phyloP scores from a whole-genome alignment of 1,140 invertebrate species.

The Drosophila takahashii region DNA sequence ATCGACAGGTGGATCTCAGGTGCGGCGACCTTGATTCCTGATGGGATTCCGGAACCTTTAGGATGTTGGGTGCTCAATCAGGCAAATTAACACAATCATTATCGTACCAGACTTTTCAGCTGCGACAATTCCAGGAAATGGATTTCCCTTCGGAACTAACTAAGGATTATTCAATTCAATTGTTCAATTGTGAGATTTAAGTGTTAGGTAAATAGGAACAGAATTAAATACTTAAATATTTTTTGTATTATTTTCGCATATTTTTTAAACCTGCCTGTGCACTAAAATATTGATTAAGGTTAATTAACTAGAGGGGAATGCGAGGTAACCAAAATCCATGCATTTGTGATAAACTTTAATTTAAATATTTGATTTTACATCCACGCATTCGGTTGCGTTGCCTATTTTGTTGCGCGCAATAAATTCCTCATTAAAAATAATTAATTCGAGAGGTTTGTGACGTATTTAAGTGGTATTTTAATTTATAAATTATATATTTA shows the following conservation, averaged over 20 bases:
- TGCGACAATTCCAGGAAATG: not conserved
- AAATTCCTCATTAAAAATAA: not conserved
- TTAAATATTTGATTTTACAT: constrained; percentile 5
- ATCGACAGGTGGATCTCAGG: constrained; percentile 24
- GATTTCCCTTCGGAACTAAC: no score
- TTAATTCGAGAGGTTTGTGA: not conserved
- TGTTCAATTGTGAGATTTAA: no score
- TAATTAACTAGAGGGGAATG: not conserved
- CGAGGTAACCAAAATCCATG: not conserved
- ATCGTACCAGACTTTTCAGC: constrained; percentile 8
- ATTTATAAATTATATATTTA: not conserved
- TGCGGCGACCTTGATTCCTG: constrained; percentile 19
- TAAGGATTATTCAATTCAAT: not conserved
- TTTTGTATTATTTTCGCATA: no score
- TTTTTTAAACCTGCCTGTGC: no score
- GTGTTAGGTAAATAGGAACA: no score
- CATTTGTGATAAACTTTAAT: not conserved
- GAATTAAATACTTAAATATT: no score
- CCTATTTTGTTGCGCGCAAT: not conserved
- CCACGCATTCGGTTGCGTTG: not conserved
- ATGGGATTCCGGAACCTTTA: not conserved
- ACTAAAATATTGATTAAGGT: not conserved
- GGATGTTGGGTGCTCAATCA: not conserved
- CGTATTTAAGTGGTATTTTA: not conserved
- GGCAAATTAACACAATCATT: constrained; percentile 2